Base-by-base conservation (phyloP, 2,113 vertebrate genomes). In the Cyphomyrus plagiostoma region DNA sequence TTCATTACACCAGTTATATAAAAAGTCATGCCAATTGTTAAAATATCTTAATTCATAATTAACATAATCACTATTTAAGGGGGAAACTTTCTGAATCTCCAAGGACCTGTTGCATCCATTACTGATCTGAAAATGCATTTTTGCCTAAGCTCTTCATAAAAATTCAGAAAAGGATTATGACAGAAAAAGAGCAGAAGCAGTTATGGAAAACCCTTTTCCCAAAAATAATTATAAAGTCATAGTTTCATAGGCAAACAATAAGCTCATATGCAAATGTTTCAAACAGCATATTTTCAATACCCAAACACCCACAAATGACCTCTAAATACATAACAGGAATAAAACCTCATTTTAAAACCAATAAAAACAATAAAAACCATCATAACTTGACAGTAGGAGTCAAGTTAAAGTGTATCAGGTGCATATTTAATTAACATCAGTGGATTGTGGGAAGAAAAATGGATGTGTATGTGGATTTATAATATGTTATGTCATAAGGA, bases 61-160 rank as follows among this genome's bases (percentile, higher is more conserved):
- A 80, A 7, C 74, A 98, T 98, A 97, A 98, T 97, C 98, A 94
- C 98, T 98, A 95, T 91, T 90, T 94, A 94, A 95, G 92, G 94
- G 93, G 95, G 96, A 95, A 96, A 95, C 94, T 97, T 96, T 96
- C 52, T 95, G 95, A 96, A 94, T 95, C 95, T 95, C 90, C 17
- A 93, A 95, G 95, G 95, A 95, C 95, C 93, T 94, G 92, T 92
- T 89, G 88, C 91, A 96, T 97, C 95, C 94, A 97, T 98, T 97
- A 98, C 97, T 98, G 96, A 98, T 97, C 95, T 95, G 93, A 95
- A 95, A 93, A 95, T 95, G 95, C 94, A 93, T 92, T 95, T 88
- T 4, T 90, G 92, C 35, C 91, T 91, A 90, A 92, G 94, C 94
- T 95, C 92, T 93, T 96, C 96, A 92, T 92, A 94, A 77, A 35